Conservation (phyloP, 2,888 invertebrate species). For the Apodemia zela region DNA sequence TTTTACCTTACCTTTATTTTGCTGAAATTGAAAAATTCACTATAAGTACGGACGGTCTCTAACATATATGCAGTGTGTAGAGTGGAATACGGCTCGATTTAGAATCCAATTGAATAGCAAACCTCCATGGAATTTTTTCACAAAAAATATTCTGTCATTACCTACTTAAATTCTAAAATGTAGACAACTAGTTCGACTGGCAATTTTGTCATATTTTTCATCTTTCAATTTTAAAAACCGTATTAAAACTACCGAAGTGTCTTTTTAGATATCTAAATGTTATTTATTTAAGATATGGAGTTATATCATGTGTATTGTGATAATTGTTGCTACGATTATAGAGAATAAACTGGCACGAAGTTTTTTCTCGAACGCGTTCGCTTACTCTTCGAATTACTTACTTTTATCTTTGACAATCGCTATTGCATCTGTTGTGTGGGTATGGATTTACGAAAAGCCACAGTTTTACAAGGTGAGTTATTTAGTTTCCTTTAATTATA, state of each 20-base stretch:
- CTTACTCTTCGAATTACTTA: conserved; percentile 55
- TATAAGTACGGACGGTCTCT: no score
- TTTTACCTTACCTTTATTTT: no score
- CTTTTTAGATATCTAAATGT: neutral
- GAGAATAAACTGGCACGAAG: conserved; percentile 12
- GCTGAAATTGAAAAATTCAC: no score
- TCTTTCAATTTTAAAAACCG: neutral
- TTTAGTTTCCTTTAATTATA: no score
- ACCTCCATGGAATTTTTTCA: neutral
- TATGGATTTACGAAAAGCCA: conserved; percentile 60
- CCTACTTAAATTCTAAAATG: conserved; percentile 3
- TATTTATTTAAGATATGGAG: neutral
- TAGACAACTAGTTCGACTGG: conserved; percentile 8
- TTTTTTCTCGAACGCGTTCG: conserved; percentile 23
- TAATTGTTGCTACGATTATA: neutral
- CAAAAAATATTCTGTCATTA: neutral
- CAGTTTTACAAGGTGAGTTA: conserved; percentile 52
- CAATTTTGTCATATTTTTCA: neutral
- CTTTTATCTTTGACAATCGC: conserved; percentile 48
- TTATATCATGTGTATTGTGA: neutral
- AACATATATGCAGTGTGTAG: no score
- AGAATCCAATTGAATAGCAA: no score
- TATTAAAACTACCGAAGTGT: neutral
- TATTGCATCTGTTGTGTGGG: conserved; percentile 45
- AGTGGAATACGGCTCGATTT: no score